Evolutionary conservation across 1,140 invertebrate genomes (phyloP).

Genomic region (Drosophila ohnishii): DNA sequence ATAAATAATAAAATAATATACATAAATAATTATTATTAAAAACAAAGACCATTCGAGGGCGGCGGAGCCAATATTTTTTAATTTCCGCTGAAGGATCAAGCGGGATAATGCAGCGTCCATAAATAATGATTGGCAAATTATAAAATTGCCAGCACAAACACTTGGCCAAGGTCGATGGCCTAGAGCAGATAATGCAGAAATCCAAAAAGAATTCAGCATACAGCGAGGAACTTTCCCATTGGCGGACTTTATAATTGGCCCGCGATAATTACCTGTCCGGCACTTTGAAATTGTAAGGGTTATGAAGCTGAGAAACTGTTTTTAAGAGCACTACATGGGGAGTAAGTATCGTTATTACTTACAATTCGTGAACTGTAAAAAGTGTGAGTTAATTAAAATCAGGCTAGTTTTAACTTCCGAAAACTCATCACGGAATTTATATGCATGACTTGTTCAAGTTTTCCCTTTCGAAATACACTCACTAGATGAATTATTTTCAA

Average conservation of each 20-base stretch:
- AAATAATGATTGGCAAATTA: slow-evolving; percentile 66
- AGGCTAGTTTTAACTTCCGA: too few species aligned
- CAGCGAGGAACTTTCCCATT: neutral
- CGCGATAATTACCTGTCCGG: neutral
- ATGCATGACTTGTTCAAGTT: too few species aligned
- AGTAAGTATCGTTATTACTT: too few species aligned
- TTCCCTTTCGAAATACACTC: too few species aligned
- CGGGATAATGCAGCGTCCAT: slow-evolving; percentile 48
- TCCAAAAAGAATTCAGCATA: neutral
- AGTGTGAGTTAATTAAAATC: too few species aligned
- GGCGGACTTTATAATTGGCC: slow-evolving; percentile 1
- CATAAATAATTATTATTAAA: slow-evolving; percentile 50
- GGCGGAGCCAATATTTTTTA: slow-evolving; percentile 51
- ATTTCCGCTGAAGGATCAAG: slow-evolving; percentile 68
- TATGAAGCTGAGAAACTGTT: too few species aligned
- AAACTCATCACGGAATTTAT: too few species aligned
- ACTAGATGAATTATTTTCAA: too few species aligned
- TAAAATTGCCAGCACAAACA: slow-evolving; percentile 40
- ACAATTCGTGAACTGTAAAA: too few species aligned
- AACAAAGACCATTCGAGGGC: slow-evolving; percentile 7
- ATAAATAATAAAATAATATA: slow-evolving; percentile 57
- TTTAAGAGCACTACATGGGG: too few species aligned
- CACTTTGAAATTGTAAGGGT: neutral
- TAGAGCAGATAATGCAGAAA: slow-evolving; percentile 17
- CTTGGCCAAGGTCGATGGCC: slow-evolving; percentile 10